These are phyloP conservation scores for Cephus spinipes DNA, from an alignment of 2,888 invertebrate genomes.

Conservation along the genomic window DNA sequence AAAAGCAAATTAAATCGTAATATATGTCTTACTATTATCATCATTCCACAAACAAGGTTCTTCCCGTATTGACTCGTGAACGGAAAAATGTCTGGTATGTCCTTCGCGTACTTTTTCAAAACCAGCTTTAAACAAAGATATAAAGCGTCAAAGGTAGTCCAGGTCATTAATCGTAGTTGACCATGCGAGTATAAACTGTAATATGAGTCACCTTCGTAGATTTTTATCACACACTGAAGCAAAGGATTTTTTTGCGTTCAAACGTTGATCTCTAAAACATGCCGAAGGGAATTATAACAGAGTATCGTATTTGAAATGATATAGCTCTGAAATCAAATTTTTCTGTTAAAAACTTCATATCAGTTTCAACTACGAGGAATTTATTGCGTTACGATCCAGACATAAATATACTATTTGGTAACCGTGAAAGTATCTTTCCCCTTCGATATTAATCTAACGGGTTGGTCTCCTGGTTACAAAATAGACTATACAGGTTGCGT, in stretches of 20 bases:
- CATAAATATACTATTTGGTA: background rate
- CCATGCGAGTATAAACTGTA: background rate
- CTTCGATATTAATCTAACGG: background rate
- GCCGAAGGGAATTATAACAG: background rate
- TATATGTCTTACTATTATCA: background rate
- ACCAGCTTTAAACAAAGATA: background rate
- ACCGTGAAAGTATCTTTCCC: background rate
- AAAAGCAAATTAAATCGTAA: background rate
- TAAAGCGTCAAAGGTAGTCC: background rate
- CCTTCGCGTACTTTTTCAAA: background rate
- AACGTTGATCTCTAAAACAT: background rate
- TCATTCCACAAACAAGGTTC: background rate
- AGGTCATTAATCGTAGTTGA: background rate
- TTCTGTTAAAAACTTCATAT: background rate
- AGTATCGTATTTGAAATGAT: background rate
- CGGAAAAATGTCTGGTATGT: background rate
- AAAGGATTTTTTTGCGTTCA: background rate
- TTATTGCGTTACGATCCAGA: background rate
- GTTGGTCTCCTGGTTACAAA: no score
- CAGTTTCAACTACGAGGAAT: background rate
- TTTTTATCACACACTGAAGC: background rate
- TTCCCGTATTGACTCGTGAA: background rate
- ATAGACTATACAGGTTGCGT: background rate
- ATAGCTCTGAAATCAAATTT: background rate
- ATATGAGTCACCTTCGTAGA: background rate